Evolutionary conservation across 1,140 invertebrate species (phyloP), one percentile per base, ranked within the genome.

Genomic region (Bemisia tabaci): DNA sequence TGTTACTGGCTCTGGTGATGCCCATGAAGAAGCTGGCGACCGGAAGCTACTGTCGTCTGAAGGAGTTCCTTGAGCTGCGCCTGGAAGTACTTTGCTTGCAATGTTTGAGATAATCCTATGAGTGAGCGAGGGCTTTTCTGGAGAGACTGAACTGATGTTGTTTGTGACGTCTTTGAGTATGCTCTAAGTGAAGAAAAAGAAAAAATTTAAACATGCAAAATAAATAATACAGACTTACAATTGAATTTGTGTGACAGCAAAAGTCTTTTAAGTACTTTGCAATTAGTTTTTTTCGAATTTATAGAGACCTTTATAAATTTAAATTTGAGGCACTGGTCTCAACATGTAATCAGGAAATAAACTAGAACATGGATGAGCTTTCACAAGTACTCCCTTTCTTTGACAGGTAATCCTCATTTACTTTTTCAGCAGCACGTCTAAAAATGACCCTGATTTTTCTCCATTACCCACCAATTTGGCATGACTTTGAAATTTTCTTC

Each of bases 131-230:
- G 63, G 22, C 25, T 61, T 39, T 58, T 26, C 48, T 27, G 59
- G 33, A 22, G 58, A 11, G 1, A 11, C 1, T 21, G 33, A 60
- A n/a, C 17, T 48, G 5, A 48, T 48, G 33, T 48, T 48, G 11
- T 25, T 26, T n/a, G 24, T 60, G 22, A 64, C 23, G 24, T 59
- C 39, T 21, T 65, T 68, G 1, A 59, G 58, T 64, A 68, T 68
- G 60, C 59, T 33, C 74, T 78, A 39, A 78, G 75, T 1, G 77
- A 75, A 60, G 72, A 73, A 23, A 71, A 75, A 71, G 73, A 1
- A 73, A 71, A 11, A 72, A 69, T 68, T 68, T 73, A 71, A 62
- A 66, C 70, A 27, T 12, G 69, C 64, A 71, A 73, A 73, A 21
- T 74, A 64, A 64, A 64, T 12, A 12, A 17, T 12, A 12, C 17